Base-by-base conservation (phyloP, 2,797 vertebrate genomes). In the Tenualosa ilisha region DNA sequence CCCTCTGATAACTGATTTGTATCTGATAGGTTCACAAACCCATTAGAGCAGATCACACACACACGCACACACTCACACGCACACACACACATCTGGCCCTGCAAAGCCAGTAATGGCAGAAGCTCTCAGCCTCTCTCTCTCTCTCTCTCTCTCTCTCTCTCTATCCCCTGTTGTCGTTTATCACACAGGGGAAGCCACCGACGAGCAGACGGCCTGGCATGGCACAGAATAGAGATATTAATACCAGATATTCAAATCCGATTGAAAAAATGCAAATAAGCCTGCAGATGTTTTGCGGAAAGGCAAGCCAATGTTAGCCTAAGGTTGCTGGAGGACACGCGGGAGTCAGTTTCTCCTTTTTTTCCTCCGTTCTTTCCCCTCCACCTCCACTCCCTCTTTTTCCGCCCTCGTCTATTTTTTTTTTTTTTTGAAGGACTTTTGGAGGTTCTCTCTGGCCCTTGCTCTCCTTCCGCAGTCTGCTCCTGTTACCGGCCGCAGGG, bases 211-310 rank as follows among this genome's bases (percentile, higher is more conserved):
- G 89, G 85, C 84, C 84, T 61, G 81, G 89, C 89, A 88, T 0
- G 86, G 24, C 88, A 72, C 86, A 88, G 90, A 92, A 92, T 93
- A 92, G 92, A 93, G 92, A 94, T 94, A 94, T 92, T 93, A 94
- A 94, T 91, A 92, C 90, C 87, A 93, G 94, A 95, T 93, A 90
- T 93, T 92, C 91, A 89, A 88, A 89, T 90, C 89, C 86, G 88
- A 91, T 90, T 91, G 88, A 90, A 92, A 86, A 86, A 81, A 82
- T 89, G 89, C 88, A 90, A 89, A 87, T 93, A 88, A 90, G 91
- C 88, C 89, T 84, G 90, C 91, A 93, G 89, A 93, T 93, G 90
- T 89, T 89, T 65, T 65, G 87, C 84, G 84, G 59, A 75, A 75
- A 40, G 31, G 68, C 68, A 75, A 20, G 68, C 31, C 68, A 75